These are phyloP conservation scores for Oophaga sylvatica DNA, from an alignment of 2,797 vertebrate species.

Conservation along the genomic window DNA sequence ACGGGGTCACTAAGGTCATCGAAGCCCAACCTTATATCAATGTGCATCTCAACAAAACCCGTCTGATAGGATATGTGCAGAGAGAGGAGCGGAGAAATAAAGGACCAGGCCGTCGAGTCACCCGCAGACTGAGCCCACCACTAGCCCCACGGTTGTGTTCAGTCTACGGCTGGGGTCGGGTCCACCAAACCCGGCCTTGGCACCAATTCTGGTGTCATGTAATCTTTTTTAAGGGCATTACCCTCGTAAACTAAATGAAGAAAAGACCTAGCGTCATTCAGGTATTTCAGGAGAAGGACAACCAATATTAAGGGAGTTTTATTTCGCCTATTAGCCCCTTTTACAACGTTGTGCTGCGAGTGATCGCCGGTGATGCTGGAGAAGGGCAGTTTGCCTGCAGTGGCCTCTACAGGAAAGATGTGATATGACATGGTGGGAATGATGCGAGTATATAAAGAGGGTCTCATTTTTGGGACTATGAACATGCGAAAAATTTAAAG, in stretches of 20 bases:
- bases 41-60: conserved; percentile 7
- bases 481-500: too few species aligned
- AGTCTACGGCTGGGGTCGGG: background rate
- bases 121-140: too few species aligned
- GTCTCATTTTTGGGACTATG: too few species aligned
- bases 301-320: background rate
- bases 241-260: background rate
- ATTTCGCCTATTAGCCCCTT: too few species aligned
- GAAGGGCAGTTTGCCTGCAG: background rate
- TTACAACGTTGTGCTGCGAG: background rate
- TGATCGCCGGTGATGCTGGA: background rate
- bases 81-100: background rate
- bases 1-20: background rate
- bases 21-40: conserved; percentile 6
- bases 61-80: background rate
- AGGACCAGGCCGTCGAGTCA: background rate
- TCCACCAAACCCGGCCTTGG: too few species aligned
- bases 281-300: background rate
- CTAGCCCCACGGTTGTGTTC: background rate
- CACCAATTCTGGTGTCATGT: background rate
- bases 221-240: background rate
- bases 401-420: background rate
- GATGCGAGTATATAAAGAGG: too few species aligned
- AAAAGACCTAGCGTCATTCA: background rate
- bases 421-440: background rate